Conservation (phyloP, 2,888 invertebrate species). For the Clitarchus hookeri region DNA sequence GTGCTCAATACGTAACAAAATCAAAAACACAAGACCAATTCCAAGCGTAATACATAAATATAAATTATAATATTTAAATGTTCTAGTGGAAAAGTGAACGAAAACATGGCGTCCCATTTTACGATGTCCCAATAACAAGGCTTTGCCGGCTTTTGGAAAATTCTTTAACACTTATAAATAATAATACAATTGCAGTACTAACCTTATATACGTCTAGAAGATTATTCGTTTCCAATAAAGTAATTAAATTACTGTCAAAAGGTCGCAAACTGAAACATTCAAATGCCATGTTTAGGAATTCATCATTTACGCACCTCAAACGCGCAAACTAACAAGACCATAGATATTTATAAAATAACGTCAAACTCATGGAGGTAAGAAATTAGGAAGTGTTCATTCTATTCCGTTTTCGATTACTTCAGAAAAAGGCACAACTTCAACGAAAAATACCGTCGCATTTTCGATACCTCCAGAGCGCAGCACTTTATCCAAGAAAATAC, state of each 20-base stretch:
- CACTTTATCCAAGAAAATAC: too few species aligned
- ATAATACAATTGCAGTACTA: not conserved
- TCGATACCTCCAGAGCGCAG: too few species aligned
- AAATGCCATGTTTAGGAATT: not conserved
- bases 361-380: not conserved
- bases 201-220: not conserved
- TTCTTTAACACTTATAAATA: not conserved
- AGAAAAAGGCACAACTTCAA: too few species aligned
- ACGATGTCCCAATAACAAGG: not conserved
- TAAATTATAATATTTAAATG: not conserved
- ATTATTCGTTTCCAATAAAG: not conserved
- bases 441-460: too few species aligned
- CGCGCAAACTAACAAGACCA: slow-evolving; percentile 10
- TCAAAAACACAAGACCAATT: too few species aligned
- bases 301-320: not conserved
- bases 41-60: too few species aligned
- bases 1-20: too few species aligned
- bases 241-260: not conserved
- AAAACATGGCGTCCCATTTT: not conserved
- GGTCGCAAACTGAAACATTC: not conserved
- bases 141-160: not conserved
- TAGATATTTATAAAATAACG: not conserved
- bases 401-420: too few species aligned
- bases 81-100: not conserved
- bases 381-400: too few species aligned